Evolutionary conservation across 2,113 vertebrate species (phyloP), one percentile per base, ranked within the genome.

Genomic region (Spheniscus mendiculus): DNA sequence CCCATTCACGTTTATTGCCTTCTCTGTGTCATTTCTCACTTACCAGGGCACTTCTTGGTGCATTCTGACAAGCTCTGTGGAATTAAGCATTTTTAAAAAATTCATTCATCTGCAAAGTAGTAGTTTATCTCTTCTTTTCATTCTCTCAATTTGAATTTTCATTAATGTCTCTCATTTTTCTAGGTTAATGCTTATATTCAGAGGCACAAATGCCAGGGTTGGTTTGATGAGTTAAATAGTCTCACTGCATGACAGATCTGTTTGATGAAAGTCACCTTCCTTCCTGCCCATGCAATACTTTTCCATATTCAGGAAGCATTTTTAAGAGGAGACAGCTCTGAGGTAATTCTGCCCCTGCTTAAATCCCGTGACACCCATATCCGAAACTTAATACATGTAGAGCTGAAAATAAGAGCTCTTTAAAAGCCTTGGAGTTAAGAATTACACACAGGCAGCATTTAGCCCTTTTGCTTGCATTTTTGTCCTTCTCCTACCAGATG

Each of bases 191-290:
- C 73, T 87, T 70, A 90, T 91, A 89, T 94, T 96, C 93, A 96
- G 73, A 85, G 40, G 62, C 66, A 89, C 29, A 79, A 85, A 89
- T 82, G 65, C 81, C 58, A 89, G 59, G 42, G 63, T 77, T 96
- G 52, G 55, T 89, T 93, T 78, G 90, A 94, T 96, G 90, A 96
- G 85, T 93, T 90, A 90, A 94, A 94, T 93, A 92, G 85, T 81
- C 92, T 83, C 88, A 40, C 72, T 89, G 90, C 94, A 81, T 94
- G 95, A 97, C 95, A 97, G 92, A 97, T 97, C 89, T 89, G 90
- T 84, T 93, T 93, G 95, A 97, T 97, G 96, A 97, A 97, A 96
- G 88, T 97, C 94, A 97, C 97, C 83, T 96, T 97, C 96, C 95
- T 97, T 96, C 97, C 97, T 97, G 85, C 32, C 79, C 88, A 44